Conservation (phyloP, 2,113 vertebrate genomes). For the Sturnira hondurensis region DNA sequence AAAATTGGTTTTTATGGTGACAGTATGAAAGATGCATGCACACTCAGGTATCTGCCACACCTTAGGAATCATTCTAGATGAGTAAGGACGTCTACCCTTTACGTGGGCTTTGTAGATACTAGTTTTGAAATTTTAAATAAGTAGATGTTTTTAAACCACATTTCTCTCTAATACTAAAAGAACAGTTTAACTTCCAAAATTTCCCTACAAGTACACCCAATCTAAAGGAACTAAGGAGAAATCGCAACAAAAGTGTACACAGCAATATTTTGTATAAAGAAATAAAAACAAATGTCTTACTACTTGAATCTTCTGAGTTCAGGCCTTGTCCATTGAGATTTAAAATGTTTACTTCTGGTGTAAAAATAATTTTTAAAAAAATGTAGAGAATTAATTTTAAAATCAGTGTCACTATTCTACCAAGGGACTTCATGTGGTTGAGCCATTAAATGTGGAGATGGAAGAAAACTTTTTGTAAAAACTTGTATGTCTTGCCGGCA, state of each 20-base stretch:
- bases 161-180: not conserved
- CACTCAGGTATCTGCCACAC: not conserved
- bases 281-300: not conserved
- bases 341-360: not conserved
- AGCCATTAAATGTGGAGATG: not conserved
- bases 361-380: not conserved
- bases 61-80: not conserved
- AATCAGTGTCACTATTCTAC: not conserved
- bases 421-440: not conserved
- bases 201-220: not conserved
- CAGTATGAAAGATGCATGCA: not conserved
- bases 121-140: not conserved
- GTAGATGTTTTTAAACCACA: not conserved
- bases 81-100: not conserved
- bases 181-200: conserved; percentile 2
- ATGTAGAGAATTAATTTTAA: not conserved
- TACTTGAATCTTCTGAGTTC: not conserved
- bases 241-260: not conserved
- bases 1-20: not conserved
- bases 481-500: not conserved
- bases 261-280: not conserved
- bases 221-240: not conserved
- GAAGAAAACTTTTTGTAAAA: not conserved
- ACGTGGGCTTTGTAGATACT: not conserved
- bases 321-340: not conserved